A percentile compares a stretch with the other conserved stretches of the same genome.
phyloP scores from a whole-genome alignment of 2,797 vertebrate genomes.

The Margarornis squamiger region DNA sequence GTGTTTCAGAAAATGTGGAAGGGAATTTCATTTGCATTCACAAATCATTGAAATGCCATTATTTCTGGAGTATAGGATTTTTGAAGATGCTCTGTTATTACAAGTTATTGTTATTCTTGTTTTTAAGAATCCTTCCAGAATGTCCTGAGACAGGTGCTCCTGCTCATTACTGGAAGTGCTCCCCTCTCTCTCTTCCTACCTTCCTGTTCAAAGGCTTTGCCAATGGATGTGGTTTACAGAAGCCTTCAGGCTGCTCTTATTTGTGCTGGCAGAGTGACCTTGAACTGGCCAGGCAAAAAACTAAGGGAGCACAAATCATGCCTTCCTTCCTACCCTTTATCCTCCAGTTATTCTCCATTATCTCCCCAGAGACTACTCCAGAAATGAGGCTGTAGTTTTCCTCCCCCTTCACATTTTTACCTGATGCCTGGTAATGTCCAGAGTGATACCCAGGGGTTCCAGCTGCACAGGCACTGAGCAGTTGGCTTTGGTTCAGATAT shows the following conservation, averaged over 20 bases:
- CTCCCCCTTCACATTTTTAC: neutral
- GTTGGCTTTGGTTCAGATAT: neutral
- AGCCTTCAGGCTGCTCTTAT: neutral
- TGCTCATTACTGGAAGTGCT: neutral
- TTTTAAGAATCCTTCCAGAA: neutral
- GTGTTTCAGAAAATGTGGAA: neutral
- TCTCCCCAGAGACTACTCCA: neutral
- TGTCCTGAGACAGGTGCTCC: neutral
- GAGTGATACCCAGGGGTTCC: neutral
- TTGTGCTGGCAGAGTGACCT: neutral
- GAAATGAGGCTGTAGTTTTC: neutral
- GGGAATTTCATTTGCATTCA: neutral
- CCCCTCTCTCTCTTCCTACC: neutral
- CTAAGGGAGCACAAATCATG: neutral
- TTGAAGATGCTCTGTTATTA: neutral
- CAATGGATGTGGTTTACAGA: neutral
- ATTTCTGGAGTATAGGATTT: neutral
- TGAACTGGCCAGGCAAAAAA: neutral
- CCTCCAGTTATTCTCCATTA: neutral
- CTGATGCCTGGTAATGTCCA: neutral
- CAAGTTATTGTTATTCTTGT: neutral
- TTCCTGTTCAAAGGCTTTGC: neutral
- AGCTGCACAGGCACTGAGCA: neutral
- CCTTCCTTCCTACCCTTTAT: neutral
- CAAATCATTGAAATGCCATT: neutral